These are phyloP conservation scores for Crossaster papposus DNA, from an alignment of 53 echinoderm and acorn worm genomes.

Conservation along the genomic window DNA sequence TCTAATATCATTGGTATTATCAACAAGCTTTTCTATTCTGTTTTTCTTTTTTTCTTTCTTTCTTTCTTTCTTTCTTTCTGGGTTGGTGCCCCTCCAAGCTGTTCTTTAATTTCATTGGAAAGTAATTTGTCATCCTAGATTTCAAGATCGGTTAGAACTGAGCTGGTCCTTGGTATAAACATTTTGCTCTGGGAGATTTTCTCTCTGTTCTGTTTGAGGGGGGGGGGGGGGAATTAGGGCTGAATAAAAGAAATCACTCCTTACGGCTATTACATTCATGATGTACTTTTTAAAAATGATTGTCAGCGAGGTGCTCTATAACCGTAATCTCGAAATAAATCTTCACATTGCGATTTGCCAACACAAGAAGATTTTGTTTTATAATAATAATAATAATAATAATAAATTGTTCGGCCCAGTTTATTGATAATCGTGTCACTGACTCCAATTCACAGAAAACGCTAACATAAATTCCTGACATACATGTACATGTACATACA, in stretches of 20 bases:
- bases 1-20: constrained; percentile 51
- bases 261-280: background rate
- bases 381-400: background rate
- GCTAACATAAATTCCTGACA: too few relatives aligned
- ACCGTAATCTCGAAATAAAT: too few relatives aligned
- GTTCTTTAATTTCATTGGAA: background rate
- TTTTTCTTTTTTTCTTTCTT: background rate
- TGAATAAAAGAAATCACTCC: background rate
- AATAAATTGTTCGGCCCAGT: background rate
- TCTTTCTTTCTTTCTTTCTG: background rate
- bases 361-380: background rate
- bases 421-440: background rate
- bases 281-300: background rate
- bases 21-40: background rate
- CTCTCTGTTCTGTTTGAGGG: background rate
- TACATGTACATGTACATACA: too few relatives aligned
- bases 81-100: background rate
- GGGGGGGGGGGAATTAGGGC: too few relatives aligned
- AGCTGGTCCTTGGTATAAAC: background rate
- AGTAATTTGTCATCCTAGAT: constrained; percentile 25
- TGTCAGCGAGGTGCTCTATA: too few relatives aligned
- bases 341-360: background rate
- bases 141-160: background rate
- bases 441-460: background rate
- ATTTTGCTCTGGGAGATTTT: background rate